phyloP scores from a whole-genome alignment of 2,797 vertebrate species.

The Amphiprion clarkii region DNA sequence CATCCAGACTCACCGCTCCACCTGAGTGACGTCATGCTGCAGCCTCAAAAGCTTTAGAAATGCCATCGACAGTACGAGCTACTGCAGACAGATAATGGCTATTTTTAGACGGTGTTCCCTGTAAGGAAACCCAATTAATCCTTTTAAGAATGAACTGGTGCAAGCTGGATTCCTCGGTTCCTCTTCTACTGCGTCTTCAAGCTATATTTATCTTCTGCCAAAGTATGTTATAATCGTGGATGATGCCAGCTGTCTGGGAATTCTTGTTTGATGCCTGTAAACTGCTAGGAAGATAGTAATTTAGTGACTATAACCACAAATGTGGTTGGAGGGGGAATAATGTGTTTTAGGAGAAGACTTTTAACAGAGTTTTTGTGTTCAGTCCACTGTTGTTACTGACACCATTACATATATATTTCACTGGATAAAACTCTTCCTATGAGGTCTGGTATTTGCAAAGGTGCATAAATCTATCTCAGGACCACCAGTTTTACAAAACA shows the following conservation, averaged over 20 bases:
- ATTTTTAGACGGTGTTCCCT: conserved; percentile 68
- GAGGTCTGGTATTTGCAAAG: too few species aligned
- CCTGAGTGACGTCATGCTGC: conserved; percentile 67
- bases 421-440: too few species aligned
- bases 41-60: conserved; percentile 43
- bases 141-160: conserved; percentile 31
- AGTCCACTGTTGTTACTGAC: neutral
- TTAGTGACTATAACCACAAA: neutral
- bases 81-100: conserved; percentile 36
- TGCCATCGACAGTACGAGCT: conserved; percentile 19
- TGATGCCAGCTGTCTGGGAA: conserved; percentile 17
- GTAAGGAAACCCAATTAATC: conserved; percentile 61
- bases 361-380: neutral
- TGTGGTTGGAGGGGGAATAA: neutral
- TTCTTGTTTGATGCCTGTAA: conserved; percentile 23
- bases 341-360: neutral
- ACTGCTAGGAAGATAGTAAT: conserved; percentile 1
- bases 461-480: too few species aligned
- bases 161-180: conserved; percentile 32
- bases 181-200: conserved; percentile 32
- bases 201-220: conserved; percentile 42
- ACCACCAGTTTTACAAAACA: too few species aligned
- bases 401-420: neutral
- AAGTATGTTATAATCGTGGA: conserved; percentile 19
- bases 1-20: conserved; percentile 36